These are phyloP conservation scores for Ophion slaviceki DNA, from an alignment of 2,888 invertebrate species.

Conservation along the genomic window DNA sequence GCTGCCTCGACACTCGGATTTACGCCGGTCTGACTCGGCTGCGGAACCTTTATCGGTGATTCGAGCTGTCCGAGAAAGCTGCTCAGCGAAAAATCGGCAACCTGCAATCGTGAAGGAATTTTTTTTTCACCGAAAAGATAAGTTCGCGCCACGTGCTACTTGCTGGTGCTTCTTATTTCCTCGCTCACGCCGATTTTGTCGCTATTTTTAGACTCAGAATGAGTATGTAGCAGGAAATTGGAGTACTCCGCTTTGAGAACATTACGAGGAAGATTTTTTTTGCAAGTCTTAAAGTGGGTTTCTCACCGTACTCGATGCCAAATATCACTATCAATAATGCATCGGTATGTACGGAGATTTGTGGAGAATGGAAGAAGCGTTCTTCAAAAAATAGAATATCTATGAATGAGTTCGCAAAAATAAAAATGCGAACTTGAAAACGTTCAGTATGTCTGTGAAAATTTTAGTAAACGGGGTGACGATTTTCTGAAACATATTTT, in stretches of 20 bases:
- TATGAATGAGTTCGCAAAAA: too few species aligned
- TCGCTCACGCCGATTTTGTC: neutral
- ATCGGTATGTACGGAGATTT: too few species aligned
- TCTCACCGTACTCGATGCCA: neutral
- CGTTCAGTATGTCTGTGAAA: neutral
- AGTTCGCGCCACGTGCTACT: neutral
- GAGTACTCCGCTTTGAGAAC: neutral
- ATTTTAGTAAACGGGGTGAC: neutral
- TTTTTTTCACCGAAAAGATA: neutral
- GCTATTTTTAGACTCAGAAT: neutral
- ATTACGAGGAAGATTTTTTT: neutral
- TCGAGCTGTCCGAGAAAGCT: constrained; percentile 93
- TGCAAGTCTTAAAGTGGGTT: neutral
- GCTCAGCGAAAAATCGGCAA: constrained; percentile 93
- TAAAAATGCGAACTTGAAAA: too few species aligned
- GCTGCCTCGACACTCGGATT: constrained; percentile 82
- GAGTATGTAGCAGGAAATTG: too few species aligned
- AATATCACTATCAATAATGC: neutral
- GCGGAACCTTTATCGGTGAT: constrained; percentile 86
- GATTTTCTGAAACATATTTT: too few species aligned
- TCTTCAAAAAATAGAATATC: too few species aligned
- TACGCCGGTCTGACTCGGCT: constrained; percentile 78
- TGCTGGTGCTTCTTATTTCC: neutral
- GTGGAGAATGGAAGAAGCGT: too few species aligned
- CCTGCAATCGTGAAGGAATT: constrained; percentile 68